Conservation (phyloP, 1,140 invertebrate species). For the Bombus picipes region DNA sequence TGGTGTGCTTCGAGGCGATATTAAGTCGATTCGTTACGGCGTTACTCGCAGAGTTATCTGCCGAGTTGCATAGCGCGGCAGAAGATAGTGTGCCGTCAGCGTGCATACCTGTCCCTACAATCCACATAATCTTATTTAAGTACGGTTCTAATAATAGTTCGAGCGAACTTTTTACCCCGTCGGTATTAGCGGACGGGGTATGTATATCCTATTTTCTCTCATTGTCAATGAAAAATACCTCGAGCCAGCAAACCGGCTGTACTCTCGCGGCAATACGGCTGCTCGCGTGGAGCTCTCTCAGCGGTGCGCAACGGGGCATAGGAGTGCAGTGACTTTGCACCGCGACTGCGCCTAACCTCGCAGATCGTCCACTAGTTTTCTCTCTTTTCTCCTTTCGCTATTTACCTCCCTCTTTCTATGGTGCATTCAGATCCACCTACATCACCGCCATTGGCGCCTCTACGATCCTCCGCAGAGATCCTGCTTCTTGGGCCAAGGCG, state of each 20-base stretch:
- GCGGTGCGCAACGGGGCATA: constrained; percentile 50
- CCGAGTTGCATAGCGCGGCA: not conserved
- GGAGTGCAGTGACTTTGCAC: constrained; percentile 55
- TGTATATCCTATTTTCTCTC: constrained; percentile 48
- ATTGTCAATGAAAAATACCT: constrained; percentile 58
- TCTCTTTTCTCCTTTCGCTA: constrained; percentile 46
- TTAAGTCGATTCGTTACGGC: constrained; percentile 45
- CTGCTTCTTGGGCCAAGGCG: constrained; percentile 26
- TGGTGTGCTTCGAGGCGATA: constrained; percentile 21
- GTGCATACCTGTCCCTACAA: constrained; percentile 51
- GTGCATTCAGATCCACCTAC: constrained; percentile 59
- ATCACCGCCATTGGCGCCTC: constrained; percentile 61
- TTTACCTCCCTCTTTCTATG: constrained; percentile 38
- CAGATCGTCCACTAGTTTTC: constrained; percentile 47
- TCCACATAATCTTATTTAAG: constrained; percentile 57
- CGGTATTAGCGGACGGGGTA: constrained; percentile 36
- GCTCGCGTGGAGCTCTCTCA: constrained; percentile 7
- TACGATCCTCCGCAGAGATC: constrained; percentile 51
- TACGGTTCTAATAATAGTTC: constrained; percentile 56
- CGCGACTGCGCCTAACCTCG: constrained; percentile 37
- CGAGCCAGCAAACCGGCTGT: constrained; percentile 49
- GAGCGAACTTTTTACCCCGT: constrained; percentile 29
- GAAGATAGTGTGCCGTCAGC: constrained; percentile 25
- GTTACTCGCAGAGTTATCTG: constrained; percentile 33
- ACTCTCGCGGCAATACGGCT: constrained; percentile 14